Percentiles rank a stretch among this genome's conserved stretches.
phyloP scores from a whole-genome alignment of 1,140 invertebrate genomes.

The Aphidius ervi region DNA sequence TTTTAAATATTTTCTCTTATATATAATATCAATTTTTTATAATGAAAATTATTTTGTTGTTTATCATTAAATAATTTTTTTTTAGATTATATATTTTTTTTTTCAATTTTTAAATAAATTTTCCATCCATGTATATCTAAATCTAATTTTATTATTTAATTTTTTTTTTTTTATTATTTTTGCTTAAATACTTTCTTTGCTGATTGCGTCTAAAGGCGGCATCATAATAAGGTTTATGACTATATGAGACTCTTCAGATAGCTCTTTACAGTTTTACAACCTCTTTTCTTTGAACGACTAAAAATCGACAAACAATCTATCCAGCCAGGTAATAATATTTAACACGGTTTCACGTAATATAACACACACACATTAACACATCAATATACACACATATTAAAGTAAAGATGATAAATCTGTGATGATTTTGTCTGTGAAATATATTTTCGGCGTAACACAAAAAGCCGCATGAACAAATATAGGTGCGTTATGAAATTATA shows the following conservation, averaged over 20 bases:
- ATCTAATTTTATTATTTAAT: conserved; percentile 18
- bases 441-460: conserved; percentile 49
- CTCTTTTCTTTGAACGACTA: too few species aligned
- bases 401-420: conserved; percentile 27
- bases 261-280: too few species aligned
- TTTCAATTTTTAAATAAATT: background rate
- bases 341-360: too few species aligned
- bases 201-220: too few species aligned
- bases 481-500: conserved; percentile 39
- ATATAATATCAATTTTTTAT: background rate
- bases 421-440: conserved; percentile 39
- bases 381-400: background rate
- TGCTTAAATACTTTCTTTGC: too few species aligned
- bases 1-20: background rate
- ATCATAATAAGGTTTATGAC: too few species aligned
- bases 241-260: too few species aligned
- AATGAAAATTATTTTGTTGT: background rate
- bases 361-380: too few species aligned
- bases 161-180: conserved; percentile 20
- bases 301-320: too few species aligned
- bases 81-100: background rate
- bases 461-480: conserved; percentile 48
- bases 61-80: too few species aligned
- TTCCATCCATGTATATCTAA: conserved; percentile 2
- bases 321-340: too few species aligned